These are phyloP conservation scores for Platerodrilus igneus DNA, from an alignment of 2,888 invertebrate species.

Conservation along the genomic window DNA sequence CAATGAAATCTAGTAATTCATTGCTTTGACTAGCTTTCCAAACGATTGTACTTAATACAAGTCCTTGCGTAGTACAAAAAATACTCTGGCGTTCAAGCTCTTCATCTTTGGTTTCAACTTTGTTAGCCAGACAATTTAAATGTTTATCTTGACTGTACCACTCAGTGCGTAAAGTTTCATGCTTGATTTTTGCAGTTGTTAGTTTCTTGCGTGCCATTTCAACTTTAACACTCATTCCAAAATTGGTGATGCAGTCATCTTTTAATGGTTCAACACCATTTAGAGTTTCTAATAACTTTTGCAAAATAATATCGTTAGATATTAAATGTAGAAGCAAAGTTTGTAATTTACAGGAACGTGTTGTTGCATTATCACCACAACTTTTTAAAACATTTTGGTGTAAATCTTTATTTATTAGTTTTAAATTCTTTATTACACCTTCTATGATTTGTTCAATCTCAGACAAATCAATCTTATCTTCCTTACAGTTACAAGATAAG, in stretches of 20 bases:
- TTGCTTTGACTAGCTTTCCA: constrained; percentile 13
- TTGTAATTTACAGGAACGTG: not conserved
- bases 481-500: too few species aligned
- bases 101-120: constrained; percentile 7
- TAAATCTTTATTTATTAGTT: not conserved
- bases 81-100: constrained; percentile 13
- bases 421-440: not conserved
- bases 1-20: constrained; percentile 9
- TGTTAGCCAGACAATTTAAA: constrained; percentile 6
- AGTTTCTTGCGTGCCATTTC: constrained; percentile 8
- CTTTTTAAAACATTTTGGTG: not conserved
- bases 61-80: constrained; percentile 14
- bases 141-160: constrained; percentile 19
- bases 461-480: too few species aligned
- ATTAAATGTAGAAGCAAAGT: not conserved
- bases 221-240: constrained; percentile 12
- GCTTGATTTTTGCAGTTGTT: constrained; percentile 1
- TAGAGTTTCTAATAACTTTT: too few species aligned
- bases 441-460: not conserved
- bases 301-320: constrained; percentile 1
- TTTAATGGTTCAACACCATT: not conserved
- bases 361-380: not conserved
- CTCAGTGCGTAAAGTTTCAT: constrained; percentile 8
- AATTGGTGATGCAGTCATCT: constrained; percentile 8
- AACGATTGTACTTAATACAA: constrained; percentile 13